Base-by-base conservation (phyloP, 2,797 vertebrate genomes). In the Sebastes steindachneri region DNA sequence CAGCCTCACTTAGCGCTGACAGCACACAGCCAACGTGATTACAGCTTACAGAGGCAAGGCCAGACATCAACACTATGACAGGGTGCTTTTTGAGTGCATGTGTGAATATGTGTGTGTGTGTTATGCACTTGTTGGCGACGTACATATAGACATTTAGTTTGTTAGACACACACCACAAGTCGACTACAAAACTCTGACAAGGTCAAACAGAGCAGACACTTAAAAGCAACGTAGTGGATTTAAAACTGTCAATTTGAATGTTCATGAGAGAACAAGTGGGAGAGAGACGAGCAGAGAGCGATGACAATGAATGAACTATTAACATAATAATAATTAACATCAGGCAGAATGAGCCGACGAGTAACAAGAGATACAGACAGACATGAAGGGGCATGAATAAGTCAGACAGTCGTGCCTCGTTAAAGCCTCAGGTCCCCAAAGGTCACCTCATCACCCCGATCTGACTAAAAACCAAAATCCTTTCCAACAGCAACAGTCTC, bases 11-110 rank as follows among this genome's bases (percentile, higher is more conserved):
- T 64, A 75, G 77, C 26, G n/a, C 80, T 65, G 82, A 89, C 85
- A 85, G 76, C 79, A 88, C 71, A 64, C 60, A 60, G 86, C 69
- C 77, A 57, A 59, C 10, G 1, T 87, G 89, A 91, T 87, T 72
- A 85, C 72, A 83, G 84, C 69, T 80, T 76, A 73, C 75, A 74
- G 80, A 65, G 74, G 64, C 51, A 7, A 89, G 80, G 85, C 73
- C 82, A 81, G 63, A 63, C 80, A 77, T 75, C 85, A 70, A 33
- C 78, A 12, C 66, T 26, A 64, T 60, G 80, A 76, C 82, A 79
- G 28, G 72, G 59, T 45, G 77, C 65, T 68, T 51, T 63, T 63
- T 68, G 12, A 72, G 19, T 69, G 60, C 11, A 9, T 59, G 23
- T 28, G 54, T 55, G 10, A 41, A 59, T 54, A 11, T n/a, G 7